Evolutionary conservation across 2,888 invertebrate genomes (phyloP).

Genomic region (Andrena camellia): DNA sequence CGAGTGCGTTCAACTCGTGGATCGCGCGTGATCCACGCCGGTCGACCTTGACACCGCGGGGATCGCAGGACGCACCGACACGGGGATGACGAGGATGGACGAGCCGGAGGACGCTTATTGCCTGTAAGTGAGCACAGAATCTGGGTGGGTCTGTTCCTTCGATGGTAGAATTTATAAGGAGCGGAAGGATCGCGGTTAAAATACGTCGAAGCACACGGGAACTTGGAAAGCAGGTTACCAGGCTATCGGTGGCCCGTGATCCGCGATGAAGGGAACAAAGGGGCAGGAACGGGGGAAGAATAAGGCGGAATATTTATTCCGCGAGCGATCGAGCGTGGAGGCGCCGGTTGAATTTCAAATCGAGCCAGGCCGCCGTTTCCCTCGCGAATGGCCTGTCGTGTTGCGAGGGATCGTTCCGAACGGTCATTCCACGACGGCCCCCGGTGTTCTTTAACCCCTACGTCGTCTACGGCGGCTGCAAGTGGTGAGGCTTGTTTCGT

Average conservation of each 20-base stretch:
- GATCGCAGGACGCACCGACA: not conserved
- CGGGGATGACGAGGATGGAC: slow-evolving; percentile 33
- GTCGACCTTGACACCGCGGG: slow-evolving; percentile 33
- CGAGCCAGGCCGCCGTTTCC: slow-evolving; percentile 39
- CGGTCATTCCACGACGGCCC: not conserved
- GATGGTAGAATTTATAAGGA: slow-evolving; percentile 29
- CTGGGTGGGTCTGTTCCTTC: not conserved
- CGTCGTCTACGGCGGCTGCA: not conserved
- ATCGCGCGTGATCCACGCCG: slow-evolving; percentile 51
- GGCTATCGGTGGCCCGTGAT: slow-evolving; percentile 59
- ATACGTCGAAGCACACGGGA: slow-evolving; percentile 13
- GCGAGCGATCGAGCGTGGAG: slow-evolving; percentile 67
- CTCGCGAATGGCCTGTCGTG: slow-evolving; percentile 26
- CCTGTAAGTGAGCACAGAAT: slow-evolving; percentile 45
- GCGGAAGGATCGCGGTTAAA: slow-evolving; percentile 27
- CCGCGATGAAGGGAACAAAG: slow-evolving; percentile 39
- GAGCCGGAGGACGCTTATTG: slow-evolving; percentile 22
- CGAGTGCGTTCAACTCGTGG: slow-evolving; percentile 70
- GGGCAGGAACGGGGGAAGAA: slow-evolving; percentile 41
- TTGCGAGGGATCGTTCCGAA: slow-evolving; percentile 8
- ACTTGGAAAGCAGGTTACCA: slow-evolving; percentile 67
- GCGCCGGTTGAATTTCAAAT: slow-evolving; percentile 70
- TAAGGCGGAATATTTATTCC: slow-evolving; percentile 65
- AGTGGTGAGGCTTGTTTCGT: not conserved
- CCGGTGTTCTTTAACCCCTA: not conserved